Base-by-base conservation (phyloP, 2,888 invertebrate genomes). In the Frankliniella intonsa region DNA sequence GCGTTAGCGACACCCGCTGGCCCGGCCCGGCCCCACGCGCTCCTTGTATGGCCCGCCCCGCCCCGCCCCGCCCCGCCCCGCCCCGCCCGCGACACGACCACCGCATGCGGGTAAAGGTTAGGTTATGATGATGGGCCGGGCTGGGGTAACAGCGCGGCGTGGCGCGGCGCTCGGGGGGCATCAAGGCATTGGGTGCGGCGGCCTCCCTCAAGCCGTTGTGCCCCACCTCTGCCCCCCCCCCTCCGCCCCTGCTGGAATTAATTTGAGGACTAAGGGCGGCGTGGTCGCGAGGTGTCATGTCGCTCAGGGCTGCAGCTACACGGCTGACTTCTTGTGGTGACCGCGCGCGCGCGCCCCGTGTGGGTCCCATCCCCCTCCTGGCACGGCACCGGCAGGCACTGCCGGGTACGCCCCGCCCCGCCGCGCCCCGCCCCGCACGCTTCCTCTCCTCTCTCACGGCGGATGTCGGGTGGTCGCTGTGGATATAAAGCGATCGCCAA, bases 401-500 rank as follows among this genome's bases (percentile, higher is more conserved):
- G 69, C 22, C 19, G 69, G 69, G 55, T 12, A 17, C 55, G 12
- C 55, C 55, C 14, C 14, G 55, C 14, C 14, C 55, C 17, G 17
- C 55, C 55, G 5, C 14, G 17, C 14, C 55, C 14, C 55, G 14
- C 17, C 55, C 55, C 14, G 55, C 17, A 17, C 12, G 55, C 55
- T 17, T 55, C 55, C 55, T 17, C 55, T 12, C 55, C 55, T 17
- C 55, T 12, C 55, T 38, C 3, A 3, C 3, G 22, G 11, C 69
- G 69, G 69, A 69, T 69, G 69, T 69, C 69, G 69, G 22, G n/a
- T 22, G 69, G 69, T 69, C 22, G 69, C 69, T 22, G 69, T 69
- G 69, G 69, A 69, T 69, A 69, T 69, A 69, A 69, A 22, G 69
- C 69, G 69, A 55, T n/a, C 22, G 19, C n/a, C 69, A 69, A 69